Conservation (phyloP, 2,888 invertebrate species). For the Phyllotreta cruciferae region DNA sequence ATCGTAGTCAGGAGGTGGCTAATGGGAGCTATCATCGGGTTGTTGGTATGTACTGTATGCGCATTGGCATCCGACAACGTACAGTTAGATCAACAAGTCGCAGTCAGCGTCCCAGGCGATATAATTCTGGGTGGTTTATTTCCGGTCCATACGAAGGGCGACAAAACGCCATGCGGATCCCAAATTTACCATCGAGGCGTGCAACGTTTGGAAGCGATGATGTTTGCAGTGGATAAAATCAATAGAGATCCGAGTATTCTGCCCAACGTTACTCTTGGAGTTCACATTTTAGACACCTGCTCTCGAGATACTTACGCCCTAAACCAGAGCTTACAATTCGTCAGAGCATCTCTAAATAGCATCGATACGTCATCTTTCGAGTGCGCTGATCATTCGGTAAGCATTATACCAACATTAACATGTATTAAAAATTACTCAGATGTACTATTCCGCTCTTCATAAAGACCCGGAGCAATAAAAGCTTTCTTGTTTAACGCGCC, state of each 20-base stretch:
- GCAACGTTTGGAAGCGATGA: slow-evolving; percentile 69
- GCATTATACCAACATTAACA: neutral
- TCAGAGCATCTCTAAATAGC: slow-evolving; percentile 63
- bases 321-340: slow-evolving; percentile 68
- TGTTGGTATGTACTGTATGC: slow-evolving; percentile 39
- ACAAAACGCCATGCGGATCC: slow-evolving; percentile 60
- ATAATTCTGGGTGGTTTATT: slow-evolving; percentile 68
- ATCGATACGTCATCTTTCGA: slow-evolving; percentile 61
- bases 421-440: neutral
- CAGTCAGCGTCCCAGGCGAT: slow-evolving; percentile 63
- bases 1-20: slow-evolving; percentile 32
- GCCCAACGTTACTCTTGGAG: slow-evolving; percentile 66
- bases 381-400: slow-evolving; percentile 61
- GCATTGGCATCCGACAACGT: slow-evolving; percentile 37
- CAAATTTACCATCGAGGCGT: slow-evolving; percentile 68
- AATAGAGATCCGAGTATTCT: slow-evolving; percentile 62
- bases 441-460: too few relatives aligned
- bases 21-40: slow-evolving; percentile 43
- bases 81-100: slow-evolving; percentile 45
- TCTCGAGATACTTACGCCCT: slow-evolving; percentile 68
- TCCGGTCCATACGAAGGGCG: slow-evolving; percentile 67
- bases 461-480: too few relatives aligned
- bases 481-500: too few relatives aligned
- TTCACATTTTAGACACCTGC: slow-evolving; percentile 69
- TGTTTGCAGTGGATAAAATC: slow-evolving; percentile 67